Percentiles rank a stretch among this genome's conserved stretches.
Evolutionary conservation across 2,797 vertebrate species (phyloP).

Genomic region (Pteropus rufus): DNA sequence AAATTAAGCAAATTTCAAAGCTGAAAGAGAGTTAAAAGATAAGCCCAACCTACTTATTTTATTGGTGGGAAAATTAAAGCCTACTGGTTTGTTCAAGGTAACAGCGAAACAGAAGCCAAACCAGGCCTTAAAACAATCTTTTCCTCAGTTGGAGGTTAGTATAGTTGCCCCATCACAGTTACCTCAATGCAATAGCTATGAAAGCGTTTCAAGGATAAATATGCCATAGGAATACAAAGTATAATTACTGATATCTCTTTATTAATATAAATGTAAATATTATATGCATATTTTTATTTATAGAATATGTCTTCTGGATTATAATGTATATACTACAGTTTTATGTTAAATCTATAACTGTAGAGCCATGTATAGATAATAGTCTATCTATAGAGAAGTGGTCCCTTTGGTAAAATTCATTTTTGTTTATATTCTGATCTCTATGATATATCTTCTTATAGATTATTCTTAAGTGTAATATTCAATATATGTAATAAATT

Average conservation of each 20-base stretch:
- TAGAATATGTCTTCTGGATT: background rate
- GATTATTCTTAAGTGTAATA: background rate
- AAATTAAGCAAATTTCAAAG: background rate
- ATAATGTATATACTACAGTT: background rate
- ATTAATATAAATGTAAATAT: background rate
- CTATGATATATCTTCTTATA: background rate
- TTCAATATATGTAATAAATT: background rate
- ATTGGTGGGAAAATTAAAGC: background rate
- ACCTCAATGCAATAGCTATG: background rate
- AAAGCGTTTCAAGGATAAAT: background rate
- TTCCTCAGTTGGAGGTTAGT: background rate
- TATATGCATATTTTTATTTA: background rate
- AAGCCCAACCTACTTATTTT: background rate
- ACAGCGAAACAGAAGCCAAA: background rate
- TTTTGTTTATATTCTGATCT: background rate
- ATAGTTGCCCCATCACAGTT: background rate
- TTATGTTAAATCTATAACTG: background rate
- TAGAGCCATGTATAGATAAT: background rate
- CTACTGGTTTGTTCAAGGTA: background rate
- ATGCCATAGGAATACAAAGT: background rate
- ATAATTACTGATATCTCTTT: background rate
- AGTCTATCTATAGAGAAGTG: background rate
- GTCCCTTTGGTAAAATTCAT: slow-evolving; percentile 13
- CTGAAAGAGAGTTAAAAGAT: background rate
- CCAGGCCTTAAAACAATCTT: background rate